Evolutionary conservation across 2,113 vertebrate species (phyloP).

Genomic region (Columba janthina): DNA sequence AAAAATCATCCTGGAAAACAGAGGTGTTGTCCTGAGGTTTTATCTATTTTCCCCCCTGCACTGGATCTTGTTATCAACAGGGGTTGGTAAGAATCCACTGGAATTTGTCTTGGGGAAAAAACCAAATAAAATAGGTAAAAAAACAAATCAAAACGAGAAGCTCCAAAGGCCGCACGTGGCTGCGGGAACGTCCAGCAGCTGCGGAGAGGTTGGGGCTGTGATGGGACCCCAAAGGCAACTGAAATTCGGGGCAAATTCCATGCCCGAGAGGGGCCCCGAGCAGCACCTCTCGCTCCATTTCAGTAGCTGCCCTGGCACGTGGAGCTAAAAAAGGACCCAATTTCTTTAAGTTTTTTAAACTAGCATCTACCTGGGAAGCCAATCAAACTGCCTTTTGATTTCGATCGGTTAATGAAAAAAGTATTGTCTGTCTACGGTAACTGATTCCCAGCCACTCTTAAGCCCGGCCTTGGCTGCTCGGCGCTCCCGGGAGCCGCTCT

Average conservation of each 20-base stretch:
- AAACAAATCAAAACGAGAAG: not conserved
- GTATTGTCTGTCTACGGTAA: not conserved
- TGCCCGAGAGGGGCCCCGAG: not conserved
- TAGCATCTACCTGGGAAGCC: conserved; percentile 9
- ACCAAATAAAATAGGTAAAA: not conserved
- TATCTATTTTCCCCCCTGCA: too few relatives aligned
- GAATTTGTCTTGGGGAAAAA: not conserved
- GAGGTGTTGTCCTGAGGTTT: not conserved
- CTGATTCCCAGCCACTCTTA: conserved; percentile 82
- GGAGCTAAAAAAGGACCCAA: not conserved
- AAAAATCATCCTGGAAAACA: not conserved
- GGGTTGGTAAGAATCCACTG: not conserved
- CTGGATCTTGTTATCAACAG: not conserved
- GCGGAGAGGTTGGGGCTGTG: not conserved
- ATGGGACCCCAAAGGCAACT: not conserved
- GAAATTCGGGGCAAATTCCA: not conserved
- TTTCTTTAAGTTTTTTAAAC: not conserved
- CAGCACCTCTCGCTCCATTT: not conserved
- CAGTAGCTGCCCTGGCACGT: conserved; percentile 50
- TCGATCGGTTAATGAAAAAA: not conserved
- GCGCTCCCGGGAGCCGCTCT: not conserved
- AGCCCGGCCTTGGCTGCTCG: conserved; percentile 60
- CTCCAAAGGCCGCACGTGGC: not conserved
- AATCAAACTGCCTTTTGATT: conserved; percentile 35
- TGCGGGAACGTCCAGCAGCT: not conserved